Evolutionary conservation across 2,797 vertebrate genomes (phyloP), one percentile per base, ranked within the genome.

Genomic region (Centroberyx gerrardi): DNA sequence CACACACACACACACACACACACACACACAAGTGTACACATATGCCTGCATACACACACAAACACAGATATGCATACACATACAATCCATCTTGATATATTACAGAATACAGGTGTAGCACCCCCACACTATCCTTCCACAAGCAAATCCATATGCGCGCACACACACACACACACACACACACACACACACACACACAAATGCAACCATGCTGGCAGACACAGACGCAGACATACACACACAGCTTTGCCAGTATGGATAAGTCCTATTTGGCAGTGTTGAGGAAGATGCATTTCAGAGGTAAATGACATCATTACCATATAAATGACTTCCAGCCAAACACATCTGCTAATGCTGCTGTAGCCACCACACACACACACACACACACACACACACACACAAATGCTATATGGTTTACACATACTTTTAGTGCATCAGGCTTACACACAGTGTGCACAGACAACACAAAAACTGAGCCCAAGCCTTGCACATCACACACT

Each of bases 231-330:
- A 79, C 70, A 73, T 27, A 76, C 53, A 65, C 44, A 64, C 62
- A 71, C 4, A 66, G 56, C 65, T 74, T 66, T 82, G 84, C 79
- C 84, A 84, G 86, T 86, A 81, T 87, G 88, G 86, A 90, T 90
- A 93, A 93, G 86, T 86, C 88, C 80, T 88, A 85, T 94, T 93
- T 91, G 89, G 90, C 90, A 88, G 91, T 84, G 86, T 82, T 92
- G 91, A 92, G 84, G 89, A 91, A 93, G 92, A 95, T 92, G 93
- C 94, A 94, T 95, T 94, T 93, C 93, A 91, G 92, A 91, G 90
- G 92, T 93, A 95, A 95, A 95, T 94, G 90, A 94, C 93, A 94
- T 93, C 93, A 96, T 96, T 95, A 95, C 90, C 95, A 96, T 95
- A 96, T 95, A 96, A 95, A 96, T 95, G 91, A 95, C 93, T 95